These are phyloP conservation scores for Diploptera punctata DNA, from an alignment of 2,888 invertebrate genomes.

Conservation along the genomic window DNA sequence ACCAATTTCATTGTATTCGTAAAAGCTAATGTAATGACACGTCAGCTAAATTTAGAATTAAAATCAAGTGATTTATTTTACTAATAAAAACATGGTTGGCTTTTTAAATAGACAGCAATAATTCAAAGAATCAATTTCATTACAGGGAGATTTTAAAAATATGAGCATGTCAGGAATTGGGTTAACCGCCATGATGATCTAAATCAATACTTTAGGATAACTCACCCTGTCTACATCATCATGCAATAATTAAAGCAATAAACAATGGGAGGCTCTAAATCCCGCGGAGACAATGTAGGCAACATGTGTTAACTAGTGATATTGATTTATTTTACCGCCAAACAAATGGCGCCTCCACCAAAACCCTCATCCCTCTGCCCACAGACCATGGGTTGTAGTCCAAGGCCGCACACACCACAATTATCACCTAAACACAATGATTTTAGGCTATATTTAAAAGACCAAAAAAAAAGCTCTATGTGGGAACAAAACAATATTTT, in stretches of 20 bases:
- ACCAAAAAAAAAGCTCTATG: too few species aligned
- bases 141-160: background rate
- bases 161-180: background rate
- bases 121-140: background rate
- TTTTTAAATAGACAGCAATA: too few species aligned
- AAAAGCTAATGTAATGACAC: background rate
- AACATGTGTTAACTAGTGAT: background rate
- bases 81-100: too few species aligned
- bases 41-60: background rate
- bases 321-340: slow-evolving; percentile 4
- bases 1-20: background rate
- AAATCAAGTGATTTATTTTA: background rate
- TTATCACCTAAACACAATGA: background rate
- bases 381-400: background rate
- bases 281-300: background rate
- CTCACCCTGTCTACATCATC: background rate
- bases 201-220: background rate
- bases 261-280: background rate
- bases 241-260: background rate
- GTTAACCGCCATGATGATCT: background rate
- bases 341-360: background rate
- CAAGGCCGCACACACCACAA: too few species aligned
- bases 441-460: too few species aligned
- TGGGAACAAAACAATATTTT: too few species aligned
- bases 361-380: background rate